Conservation (phyloP, 2,888 invertebrate species). For the Mimas tiliae region DNA sequence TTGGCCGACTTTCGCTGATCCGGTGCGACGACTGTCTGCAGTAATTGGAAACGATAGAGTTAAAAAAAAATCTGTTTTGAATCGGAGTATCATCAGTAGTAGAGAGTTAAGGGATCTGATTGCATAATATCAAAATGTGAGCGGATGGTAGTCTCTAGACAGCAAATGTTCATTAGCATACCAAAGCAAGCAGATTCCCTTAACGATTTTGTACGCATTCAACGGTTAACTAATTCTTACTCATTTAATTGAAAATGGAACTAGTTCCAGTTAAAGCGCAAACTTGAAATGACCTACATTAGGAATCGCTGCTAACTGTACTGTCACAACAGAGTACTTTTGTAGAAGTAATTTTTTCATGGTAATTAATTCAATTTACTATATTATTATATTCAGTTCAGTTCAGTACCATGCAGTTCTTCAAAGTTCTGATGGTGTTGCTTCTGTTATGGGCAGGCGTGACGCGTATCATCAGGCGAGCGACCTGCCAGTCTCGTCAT, state of each 20-base stretch:
- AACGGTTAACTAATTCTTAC: slow-evolving; percentile 13
- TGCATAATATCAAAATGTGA: no score
- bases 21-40: background rate
- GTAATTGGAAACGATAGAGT: background rate
- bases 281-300: slow-evolving; percentile 20
- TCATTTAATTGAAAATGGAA: slow-evolving; percentile 22
- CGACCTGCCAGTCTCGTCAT: no score
- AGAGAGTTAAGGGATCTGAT: no score
- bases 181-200: background rate
- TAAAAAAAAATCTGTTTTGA: background rate
- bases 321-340: slow-evolving; percentile 23
- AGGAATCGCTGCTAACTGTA: slow-evolving; percentile 18
- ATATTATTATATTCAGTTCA: background rate
- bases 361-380: slow-evolving; percentile 26
- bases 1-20: background rate
- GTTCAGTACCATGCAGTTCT: no score
- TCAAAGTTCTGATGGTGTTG: no score
- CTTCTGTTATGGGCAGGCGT: no score
- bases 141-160: no score
- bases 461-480: no score
- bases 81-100: no score
- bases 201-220: background rate
- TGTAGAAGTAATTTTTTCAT: slow-evolving; percentile 24
- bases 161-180: background rate
- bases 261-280: slow-evolving; percentile 9